Base-by-base conservation (phyloP, 2,113 vertebrate genomes). In the Sitta europaea region DNA sequence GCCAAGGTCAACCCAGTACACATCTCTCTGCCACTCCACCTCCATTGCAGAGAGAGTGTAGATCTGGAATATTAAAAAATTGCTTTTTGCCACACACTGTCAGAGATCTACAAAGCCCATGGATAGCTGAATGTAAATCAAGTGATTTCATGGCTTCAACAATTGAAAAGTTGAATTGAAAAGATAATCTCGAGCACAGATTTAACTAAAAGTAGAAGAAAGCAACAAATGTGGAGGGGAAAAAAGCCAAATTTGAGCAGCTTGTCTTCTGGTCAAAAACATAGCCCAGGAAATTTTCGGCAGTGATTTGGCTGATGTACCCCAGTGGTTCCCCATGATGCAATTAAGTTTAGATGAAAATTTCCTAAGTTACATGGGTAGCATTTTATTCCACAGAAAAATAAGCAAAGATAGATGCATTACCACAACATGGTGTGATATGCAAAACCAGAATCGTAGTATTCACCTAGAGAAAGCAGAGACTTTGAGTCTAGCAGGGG, bases 151-250 rank as follows among this genome's bases (percentile, higher is more conserved):
- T 2, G 3, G 13, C 27, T 67, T 85, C 38, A n/a, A 42, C 35
- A 79, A 12, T 2, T 92, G 38, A 79, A 92, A 79, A 59, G 16
- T 10, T 78, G 16, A 12, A 54, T 71, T 84, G 45, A 27, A 70
- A 91, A 66, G 14, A 45, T 51, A 63, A 25, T 53, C 22, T 80
- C 28, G 68, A 91, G 36, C 6, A 18, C 5, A 35, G 13, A 65
- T 80, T 84, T 40, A 87, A 11, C 31, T 55, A 27, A 36, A 81
- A 74, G 19, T 81, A 58, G 66, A 70, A 75, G 33, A 63, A 62
- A 31, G 1, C 22, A 93, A 68, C 24, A 54, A 42, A 61, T 31
- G 5, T 4, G 29, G 9, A 7, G 6, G 9, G 0, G 1, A 7
- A 1, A 7, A 20, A 24, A 21, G 22, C 19, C 38, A 61, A 36